phyloP scores from a whole-genome alignment of 2,888 invertebrate species.

The Agonopterix alstromeriana region DNA sequence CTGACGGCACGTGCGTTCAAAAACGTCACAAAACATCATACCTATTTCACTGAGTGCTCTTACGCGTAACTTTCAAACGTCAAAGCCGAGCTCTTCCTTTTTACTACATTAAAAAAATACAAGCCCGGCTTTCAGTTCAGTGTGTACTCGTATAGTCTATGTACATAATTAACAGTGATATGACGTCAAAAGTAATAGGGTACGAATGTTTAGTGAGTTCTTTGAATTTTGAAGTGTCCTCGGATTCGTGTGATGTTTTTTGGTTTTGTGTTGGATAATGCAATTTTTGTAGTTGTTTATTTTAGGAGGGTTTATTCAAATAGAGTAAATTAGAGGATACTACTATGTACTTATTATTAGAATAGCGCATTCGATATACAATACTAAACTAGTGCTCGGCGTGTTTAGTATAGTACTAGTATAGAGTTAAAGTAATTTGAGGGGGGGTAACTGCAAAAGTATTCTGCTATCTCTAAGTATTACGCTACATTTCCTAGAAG shows the following conservation, averaged over 20 bases:
- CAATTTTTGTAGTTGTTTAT: too few species aligned
- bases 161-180: slow-evolving; percentile 64
- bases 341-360: too few species aligned
- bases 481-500: too few species aligned
- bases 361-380: too few species aligned
- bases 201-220: slow-evolving; percentile 45
- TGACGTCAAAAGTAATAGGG: slow-evolving; percentile 42
- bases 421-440: too few species aligned
- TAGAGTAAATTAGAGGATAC: too few species aligned
- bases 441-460: too few species aligned
- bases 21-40: slow-evolving; percentile 5
- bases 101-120: slow-evolving; percentile 53
- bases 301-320: too few species aligned
- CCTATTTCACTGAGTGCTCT: slow-evolving; percentile 32
- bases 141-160: slow-evolving; percentile 20
- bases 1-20: slow-evolving; percentile 3
- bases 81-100: slow-evolving; percentile 68
- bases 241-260: slow-evolving; percentile 39
- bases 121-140: slow-evolving; percentile 30
- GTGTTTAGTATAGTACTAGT: too few species aligned
- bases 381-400: too few species aligned
- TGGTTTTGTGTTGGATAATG: slow-evolving; percentile 2
- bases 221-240: slow-evolving; percentile 58
- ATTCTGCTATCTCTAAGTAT: too few species aligned
- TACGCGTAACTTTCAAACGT: slow-evolving; percentile 41